These are phyloP conservation scores for Melipona quadrifasciata DNA, from an alignment of 1,140 invertebrate genomes.

Conservation along the genomic window DNA sequence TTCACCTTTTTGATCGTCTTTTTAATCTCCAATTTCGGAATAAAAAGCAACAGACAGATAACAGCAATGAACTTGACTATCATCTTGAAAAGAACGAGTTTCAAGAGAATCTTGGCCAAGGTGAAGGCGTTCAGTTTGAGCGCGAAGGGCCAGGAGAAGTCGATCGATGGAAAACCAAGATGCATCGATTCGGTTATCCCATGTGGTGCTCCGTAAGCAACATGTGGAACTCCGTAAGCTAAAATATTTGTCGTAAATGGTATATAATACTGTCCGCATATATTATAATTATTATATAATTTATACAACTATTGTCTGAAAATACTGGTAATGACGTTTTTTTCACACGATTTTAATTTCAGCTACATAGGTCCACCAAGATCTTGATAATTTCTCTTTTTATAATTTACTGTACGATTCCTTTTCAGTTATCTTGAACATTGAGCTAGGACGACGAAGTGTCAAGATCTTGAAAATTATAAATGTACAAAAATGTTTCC, in stretches of 20 bases:
- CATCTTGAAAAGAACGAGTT: conserved; percentile 89
- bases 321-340: too few species aligned
- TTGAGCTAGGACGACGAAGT: too few species aligned
- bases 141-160: conserved; percentile 74
- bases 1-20: conserved; percentile 61
- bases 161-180: conserved; percentile 75
- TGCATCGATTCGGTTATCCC: conserved; percentile 83
- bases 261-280: too few species aligned
- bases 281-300: too few species aligned
- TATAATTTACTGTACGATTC: too few species aligned
- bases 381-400: too few species aligned
- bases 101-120: conserved; percentile 87
- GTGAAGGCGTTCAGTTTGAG: conserved; percentile 87
- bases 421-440: too few species aligned
- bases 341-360: too few species aligned
- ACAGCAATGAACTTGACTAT: conserved; percentile 89
- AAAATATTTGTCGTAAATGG: not conserved
- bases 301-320: too few species aligned
- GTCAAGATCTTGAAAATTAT: too few species aligned
- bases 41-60: conserved; percentile 87
- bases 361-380: too few species aligned
- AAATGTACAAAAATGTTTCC: too few species aligned
- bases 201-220: conserved; percentile 73
- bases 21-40: conserved; percentile 85
- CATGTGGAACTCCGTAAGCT: not conserved